Evolutionary conservation across 2,888 invertebrate genomes (phyloP).

Genomic region (Drosophila colorata): DNA sequence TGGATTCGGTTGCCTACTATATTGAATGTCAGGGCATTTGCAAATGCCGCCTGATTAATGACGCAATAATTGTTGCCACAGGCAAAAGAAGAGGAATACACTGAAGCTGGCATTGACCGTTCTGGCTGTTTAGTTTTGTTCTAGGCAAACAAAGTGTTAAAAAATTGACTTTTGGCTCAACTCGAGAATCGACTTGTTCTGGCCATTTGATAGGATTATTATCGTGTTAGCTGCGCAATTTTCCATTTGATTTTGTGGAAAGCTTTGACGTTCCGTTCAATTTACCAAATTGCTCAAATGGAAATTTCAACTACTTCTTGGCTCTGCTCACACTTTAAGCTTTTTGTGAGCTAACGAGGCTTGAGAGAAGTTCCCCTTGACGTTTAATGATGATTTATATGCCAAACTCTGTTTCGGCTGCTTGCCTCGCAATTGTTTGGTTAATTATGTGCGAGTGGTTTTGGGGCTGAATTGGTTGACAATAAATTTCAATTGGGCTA

Average conservation of each 20-base stretch:
- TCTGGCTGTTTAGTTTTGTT: constrained; percentile 53
- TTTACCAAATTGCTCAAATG: constrained; percentile 69
- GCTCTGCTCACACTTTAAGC: constrained; percentile 19
- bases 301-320: constrained; percentile 61
- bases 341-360: constrained; percentile 31
- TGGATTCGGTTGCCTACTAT: constrained; percentile 17
- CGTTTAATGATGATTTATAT: constrained; percentile 66
- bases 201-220: constrained; percentile 76
- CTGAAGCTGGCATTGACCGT: constrained; percentile 17
- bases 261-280: constrained; percentile 71
- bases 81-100: constrained; percentile 18
- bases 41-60: constrained; percentile 82
- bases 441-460: constrained; percentile 45
- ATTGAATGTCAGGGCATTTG: constrained; percentile 71
- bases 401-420: constrained; percentile 17
- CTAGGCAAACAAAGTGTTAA: constrained; percentile 67
- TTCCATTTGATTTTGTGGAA: constrained; percentile 63
- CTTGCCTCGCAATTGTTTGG: constrained; percentile 41
- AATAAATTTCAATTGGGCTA: constrained; percentile 55
- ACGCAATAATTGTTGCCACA: constrained; percentile 81
- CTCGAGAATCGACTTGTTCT: constrained; percentile 35
- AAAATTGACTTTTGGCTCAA: constrained; percentile 65
- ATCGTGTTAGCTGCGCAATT: constrained; percentile 67
- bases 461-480: constrained; percentile 12
- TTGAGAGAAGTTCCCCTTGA: constrained; percentile 6